Evolutionary conservation across 2,797 vertebrate genomes (phyloP).

Genomic region (Thamnophis elegans): DNA sequence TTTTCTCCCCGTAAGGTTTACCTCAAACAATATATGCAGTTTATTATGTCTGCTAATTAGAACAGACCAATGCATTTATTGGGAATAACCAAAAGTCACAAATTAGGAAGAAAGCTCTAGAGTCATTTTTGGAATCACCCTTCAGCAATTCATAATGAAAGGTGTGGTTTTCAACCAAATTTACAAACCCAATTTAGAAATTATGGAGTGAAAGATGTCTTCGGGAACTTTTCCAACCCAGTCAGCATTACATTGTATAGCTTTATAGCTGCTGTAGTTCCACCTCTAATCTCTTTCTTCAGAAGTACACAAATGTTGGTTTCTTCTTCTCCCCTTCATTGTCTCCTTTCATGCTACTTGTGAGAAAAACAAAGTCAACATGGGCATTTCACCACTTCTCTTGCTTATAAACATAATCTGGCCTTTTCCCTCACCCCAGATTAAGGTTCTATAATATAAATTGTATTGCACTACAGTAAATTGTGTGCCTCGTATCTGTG

Average conservation of each 20-base stretch:
- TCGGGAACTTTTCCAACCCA: neutral
- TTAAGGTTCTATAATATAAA: neutral
- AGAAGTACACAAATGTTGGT: neutral
- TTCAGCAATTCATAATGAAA: neutral
- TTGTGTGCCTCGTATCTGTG: neutral
- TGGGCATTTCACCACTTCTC: neutral
- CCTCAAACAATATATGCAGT: neutral
- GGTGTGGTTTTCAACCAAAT: neutral
- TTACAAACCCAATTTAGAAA: neutral
- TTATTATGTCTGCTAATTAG: neutral
- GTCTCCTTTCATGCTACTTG: neutral
- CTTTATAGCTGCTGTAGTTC: neutral
- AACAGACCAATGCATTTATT: neutral
- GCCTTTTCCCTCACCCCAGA: neutral
- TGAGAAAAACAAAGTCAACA: neutral
- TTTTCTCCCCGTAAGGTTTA: neutral
- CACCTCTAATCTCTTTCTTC: neutral
- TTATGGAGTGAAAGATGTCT: neutral
- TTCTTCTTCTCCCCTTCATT: neutral
- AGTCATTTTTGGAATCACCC: neutral
- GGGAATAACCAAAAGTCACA: neutral
- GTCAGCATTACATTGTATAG: neutral
- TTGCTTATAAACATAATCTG: neutral
- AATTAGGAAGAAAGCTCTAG: neutral
- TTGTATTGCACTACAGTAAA: neutral